phyloP scores from a whole-genome alignment of 1,140 invertebrate genomes.

The Aphaenogaster ashmeadi region DNA sequence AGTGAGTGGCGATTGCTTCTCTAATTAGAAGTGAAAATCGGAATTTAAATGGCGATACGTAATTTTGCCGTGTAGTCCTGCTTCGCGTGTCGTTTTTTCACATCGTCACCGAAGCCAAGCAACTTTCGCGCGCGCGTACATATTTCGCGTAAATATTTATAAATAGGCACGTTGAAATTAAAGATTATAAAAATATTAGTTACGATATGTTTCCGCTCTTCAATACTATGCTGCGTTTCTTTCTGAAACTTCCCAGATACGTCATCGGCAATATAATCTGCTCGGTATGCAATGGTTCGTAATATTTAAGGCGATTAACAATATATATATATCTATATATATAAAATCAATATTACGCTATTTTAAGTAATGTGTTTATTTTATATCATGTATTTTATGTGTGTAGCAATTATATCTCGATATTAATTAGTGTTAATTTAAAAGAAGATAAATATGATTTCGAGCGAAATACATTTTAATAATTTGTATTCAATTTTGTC shows the following conservation, averaged over 20 bases:
- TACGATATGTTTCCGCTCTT: constrained; percentile 38
- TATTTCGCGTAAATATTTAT: constrained; percentile 12
- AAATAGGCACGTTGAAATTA: neutral
- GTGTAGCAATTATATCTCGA: neutral
- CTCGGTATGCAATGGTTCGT: constrained; percentile 53
- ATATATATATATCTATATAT: neutral
- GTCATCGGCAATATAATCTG: constrained; percentile 49
- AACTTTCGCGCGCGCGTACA: neutral
- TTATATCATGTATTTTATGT: too few species aligned
- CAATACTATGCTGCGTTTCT: constrained; percentile 40
- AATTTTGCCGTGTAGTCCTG: neutral
- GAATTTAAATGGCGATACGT: constrained; percentile 41
- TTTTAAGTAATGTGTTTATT: neutral
- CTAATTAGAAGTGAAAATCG: constrained; percentile 59
- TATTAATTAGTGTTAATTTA: neutral
- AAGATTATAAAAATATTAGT: neutral
- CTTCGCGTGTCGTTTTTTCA: neutral
- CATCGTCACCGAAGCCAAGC: neutral
- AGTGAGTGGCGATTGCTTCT: constrained; percentile 20
- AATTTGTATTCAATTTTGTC: neutral
- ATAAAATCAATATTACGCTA: neutral
- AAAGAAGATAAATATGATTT: neutral
- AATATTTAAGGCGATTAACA: constrained; percentile 39
- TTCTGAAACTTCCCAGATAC: constrained; percentile 52
- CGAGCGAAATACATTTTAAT: neutral